These are phyloP conservation scores for Solenopsis invicta DNA, from an alignment of 1,140 invertebrate genomes.

Conservation along the genomic window DNA sequence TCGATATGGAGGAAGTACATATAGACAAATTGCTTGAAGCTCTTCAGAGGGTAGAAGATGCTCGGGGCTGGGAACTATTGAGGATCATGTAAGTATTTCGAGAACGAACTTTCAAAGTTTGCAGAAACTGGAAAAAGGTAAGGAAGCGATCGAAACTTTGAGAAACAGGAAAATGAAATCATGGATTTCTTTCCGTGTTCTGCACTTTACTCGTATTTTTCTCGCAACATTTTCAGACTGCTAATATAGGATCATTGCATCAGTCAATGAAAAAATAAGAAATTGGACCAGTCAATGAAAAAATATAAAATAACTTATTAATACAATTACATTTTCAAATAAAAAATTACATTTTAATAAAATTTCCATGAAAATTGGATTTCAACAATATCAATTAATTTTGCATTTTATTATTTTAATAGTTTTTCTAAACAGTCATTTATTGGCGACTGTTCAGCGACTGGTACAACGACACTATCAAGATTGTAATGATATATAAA, in stretches of 20 bases:
- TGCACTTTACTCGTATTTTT: neutral
- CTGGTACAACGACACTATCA: too few species aligned
- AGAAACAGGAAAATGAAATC: neutral
- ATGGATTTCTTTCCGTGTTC: neutral
- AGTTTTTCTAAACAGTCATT: too few species aligned
- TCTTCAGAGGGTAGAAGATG: slow-evolving; percentile 5
- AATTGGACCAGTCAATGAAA: too few species aligned
- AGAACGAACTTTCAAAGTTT: neutral
- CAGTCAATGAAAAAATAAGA: too few species aligned
- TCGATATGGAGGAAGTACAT: neutral
- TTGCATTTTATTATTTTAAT: too few species aligned
- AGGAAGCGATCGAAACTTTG: neutral
- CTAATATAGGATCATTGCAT: neutral
- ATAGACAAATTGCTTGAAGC: neutral
- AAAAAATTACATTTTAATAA: too few species aligned
- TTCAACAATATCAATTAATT: too few species aligned
- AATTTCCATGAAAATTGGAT: too few species aligned
- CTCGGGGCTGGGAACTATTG: neutral
- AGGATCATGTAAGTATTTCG: slow-evolving; percentile 43
- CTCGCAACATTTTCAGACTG: neutral
- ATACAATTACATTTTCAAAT: too few species aligned
- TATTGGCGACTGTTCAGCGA: too few species aligned
- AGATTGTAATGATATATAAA: neutral
- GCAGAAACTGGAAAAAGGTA: neutral
- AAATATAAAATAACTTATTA: too few species aligned